phyloP scores from a whole-genome alignment of 2,888 invertebrate species.

The Osedax frankpressi region DNA sequence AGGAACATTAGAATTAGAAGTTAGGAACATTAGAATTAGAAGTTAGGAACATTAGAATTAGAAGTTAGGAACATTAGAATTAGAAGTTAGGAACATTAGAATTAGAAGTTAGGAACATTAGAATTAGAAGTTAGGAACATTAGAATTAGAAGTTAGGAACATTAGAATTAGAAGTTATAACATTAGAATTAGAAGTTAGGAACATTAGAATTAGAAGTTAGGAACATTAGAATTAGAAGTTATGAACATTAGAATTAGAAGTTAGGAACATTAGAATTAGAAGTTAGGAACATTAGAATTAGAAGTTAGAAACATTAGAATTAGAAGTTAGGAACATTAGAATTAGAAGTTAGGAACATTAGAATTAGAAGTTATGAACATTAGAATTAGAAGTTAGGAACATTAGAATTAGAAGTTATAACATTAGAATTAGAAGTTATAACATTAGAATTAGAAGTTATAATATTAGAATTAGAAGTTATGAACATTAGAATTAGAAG shows the following conservation, averaged over 20 bases:
- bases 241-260: no score
- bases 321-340: not conserved
- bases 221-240: not conserved
- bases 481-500: not conserved
- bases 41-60: no score
- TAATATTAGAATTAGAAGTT: not conserved
- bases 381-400: not conserved
- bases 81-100: not conserved
- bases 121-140: not conserved
- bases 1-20: no score
- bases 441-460: not conserved
- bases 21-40: not conserved
- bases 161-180: not conserved
- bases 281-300: no score
- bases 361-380: not conserved
- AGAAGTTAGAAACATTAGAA: not conserved
- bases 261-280: not conserved
- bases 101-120: not conserved
- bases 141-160: not conserved
- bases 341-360: not conserved
- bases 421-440: not conserved
- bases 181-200: not conserved
- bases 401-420: not conserved
- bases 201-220: not conserved
- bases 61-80: not conserved